Evolutionary conservation across 2,797 vertebrate species (phyloP).

Genomic region (Arnoldichthys spilopterus): DNA sequence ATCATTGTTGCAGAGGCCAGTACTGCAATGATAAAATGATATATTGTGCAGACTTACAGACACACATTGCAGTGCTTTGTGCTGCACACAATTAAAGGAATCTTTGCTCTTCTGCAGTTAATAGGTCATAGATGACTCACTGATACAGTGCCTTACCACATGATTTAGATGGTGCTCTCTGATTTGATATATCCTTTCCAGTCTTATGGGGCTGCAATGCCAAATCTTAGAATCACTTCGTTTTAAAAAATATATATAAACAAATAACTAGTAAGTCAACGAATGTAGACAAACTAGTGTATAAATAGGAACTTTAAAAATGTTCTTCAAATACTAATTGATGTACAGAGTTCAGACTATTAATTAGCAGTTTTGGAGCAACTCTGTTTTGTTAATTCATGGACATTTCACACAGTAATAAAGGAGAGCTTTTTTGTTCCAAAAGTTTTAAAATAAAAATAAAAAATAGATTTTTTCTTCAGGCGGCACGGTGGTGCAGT

Average conservation of each 20-base stretch:
- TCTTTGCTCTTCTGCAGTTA: background rate
- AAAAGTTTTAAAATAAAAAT: too few species aligned
- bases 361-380: too few species aligned
- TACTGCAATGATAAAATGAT: background rate
- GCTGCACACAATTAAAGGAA: background rate
- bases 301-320: too few species aligned
- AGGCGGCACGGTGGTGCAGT: too few species aligned
- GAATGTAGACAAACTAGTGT: too few species aligned
- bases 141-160: conserved; percentile 35
- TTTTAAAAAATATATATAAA: background rate
- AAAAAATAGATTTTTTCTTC: too few species aligned
- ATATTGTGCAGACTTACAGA: background rate
- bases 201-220: background rate
- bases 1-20: background rate
- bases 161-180: conserved; percentile 18
- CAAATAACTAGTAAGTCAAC: too few species aligned
- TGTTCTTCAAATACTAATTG: too few species aligned
- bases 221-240: conserved; percentile 13
- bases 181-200: background rate
- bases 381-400: too few species aligned
- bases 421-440: too few species aligned
- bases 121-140: background rate
- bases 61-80: background rate
- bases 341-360: too few species aligned
- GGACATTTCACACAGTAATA: too few species aligned